phyloP scores from a whole-genome alignment of 2,113 vertebrate genomes.

The human region DNA sequence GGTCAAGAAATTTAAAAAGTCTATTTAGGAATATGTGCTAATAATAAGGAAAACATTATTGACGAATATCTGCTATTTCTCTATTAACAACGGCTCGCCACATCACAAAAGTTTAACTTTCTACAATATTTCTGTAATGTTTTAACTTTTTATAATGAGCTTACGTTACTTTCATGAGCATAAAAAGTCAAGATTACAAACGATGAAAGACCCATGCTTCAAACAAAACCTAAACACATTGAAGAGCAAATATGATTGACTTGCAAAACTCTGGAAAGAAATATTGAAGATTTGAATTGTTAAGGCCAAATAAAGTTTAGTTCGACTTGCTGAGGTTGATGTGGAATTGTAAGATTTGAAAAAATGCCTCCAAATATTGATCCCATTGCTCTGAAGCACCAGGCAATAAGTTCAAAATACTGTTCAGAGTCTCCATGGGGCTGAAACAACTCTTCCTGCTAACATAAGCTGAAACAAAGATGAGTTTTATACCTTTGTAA shows the following conservation, averaged over 20 bases:
- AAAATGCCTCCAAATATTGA: constrained; percentile 57
- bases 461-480: constrained; percentile 45
- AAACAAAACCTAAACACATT: constrained; percentile 26
- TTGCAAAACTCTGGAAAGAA: constrained; percentile 39
- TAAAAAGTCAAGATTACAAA: constrained; percentile 1
- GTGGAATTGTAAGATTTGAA: constrained; percentile 6
- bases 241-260: background rate
- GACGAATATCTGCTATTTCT: background rate
- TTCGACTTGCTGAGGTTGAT: constrained; percentile 24
- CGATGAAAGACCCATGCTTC: background rate
- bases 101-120: constrained; percentile 9
- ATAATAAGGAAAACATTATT: constrained; percentile 8
- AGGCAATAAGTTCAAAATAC: constrained; percentile 68
- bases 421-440: constrained; percentile 35
- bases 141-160: constrained; percentile 16
- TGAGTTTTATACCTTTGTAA: constrained; percentile 41
- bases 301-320: constrained; percentile 43
- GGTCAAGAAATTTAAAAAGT: background rate
- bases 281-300: background rate
- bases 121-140: background rate
- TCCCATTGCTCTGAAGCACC: constrained; percentile 32
- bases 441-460: constrained; percentile 39
- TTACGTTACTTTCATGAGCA: background rate
- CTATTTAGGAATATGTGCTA: background rate
- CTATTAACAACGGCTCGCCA: background rate